phyloP scores from a whole-genome alignment of 2,113 vertebrate species.

The Sphaerodactylus townsendi region DNA sequence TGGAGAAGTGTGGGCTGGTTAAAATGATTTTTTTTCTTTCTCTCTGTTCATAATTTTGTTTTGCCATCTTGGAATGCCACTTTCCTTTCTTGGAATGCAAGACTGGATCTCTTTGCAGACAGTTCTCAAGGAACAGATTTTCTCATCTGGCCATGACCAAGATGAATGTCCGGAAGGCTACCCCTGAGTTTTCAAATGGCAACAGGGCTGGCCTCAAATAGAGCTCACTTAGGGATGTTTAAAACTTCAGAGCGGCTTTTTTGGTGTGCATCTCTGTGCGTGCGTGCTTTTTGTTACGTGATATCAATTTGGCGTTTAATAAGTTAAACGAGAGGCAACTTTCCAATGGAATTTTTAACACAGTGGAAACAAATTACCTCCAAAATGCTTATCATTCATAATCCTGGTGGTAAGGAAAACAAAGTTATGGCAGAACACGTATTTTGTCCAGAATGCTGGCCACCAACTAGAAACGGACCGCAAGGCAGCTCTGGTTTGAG shows the following conservation, averaged over 20 bases:
- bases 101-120: constrained; percentile 55
- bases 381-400: constrained; percentile 55
- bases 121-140: constrained; percentile 51
- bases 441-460: constrained; percentile 44
- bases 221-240: constrained; percentile 51
- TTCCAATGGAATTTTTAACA: constrained; percentile 61
- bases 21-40: too few species aligned
- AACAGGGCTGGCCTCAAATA: constrained; percentile 21
- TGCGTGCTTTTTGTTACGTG: constrained; percentile 21
- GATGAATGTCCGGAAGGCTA: constrained; percentile 61
- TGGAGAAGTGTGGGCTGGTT: too few species aligned
- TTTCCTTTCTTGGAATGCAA: constrained; percentile 63
- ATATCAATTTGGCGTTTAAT: constrained; percentile 67
- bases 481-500: constrained; percentile 65
- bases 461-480: constrained; percentile 29
- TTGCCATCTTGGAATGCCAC: constrained; percentile 63
- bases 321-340: constrained; percentile 63
- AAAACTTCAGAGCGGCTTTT: constrained; percentile 55
- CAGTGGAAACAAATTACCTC: constrained; percentile 64
- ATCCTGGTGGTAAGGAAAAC: constrained; percentile 53
- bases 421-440: constrained; percentile 47
- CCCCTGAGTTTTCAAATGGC: constrained; percentile 58
- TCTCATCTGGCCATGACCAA: constrained; percentile 52
- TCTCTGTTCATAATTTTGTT: constrained; percentile 52
- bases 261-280: background rate